Base-by-base conservation (phyloP, 2,113 vertebrate species). In the Suncus etruscus region DNA sequence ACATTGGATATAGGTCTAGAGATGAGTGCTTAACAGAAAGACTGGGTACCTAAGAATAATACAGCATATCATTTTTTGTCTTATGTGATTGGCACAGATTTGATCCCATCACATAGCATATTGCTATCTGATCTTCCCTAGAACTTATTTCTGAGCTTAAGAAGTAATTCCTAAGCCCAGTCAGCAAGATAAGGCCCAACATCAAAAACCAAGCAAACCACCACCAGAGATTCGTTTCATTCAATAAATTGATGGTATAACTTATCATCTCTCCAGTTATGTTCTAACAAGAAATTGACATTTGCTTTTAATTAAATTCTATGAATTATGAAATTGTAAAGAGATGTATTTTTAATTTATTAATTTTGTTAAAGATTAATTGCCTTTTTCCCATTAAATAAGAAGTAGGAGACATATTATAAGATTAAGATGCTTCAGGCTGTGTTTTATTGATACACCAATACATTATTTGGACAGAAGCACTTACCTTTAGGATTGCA, bases 371-470 rank as follows among this genome's bases (percentile, higher is more conserved):
- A 63, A 54, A 90, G 69, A 96, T 94, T 96, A 95, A 97, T 95
- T 95, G 68, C 12, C 88, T 78, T 93, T 89, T 63, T 75, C 7
- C 3, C n/a, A 16, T 68, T 91, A 92, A 94, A 88, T 87, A 94
- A 95, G 83, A 95, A 94, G 90, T 96, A 29, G 16, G n/a, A 96
- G 45, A 72, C 47, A 79, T 86, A 89, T 90, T 95, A 69, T 88
- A 94, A 72, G 80, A 94, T 94, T 84, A 95, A 91, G 22, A 39
- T 83, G 87, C 74, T 86, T n/a, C 39, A 73, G 89, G 31, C 48
- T 91, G 9, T 95, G 84, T 96, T 88, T 94, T 95, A 97, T 87
- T 92, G 87, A 93, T 96, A 95, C 81, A 84, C 89, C 96, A 96
- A 94, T 94, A 96, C 92, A 94, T 83, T 31, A 94, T 93, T 94